A percentile compares a stretch with the other conserved stretches of the same genome.
Evolutionary conservation across 2,113 vertebrate species (phyloP).

Genomic region (Sialia sialis): DNA sequence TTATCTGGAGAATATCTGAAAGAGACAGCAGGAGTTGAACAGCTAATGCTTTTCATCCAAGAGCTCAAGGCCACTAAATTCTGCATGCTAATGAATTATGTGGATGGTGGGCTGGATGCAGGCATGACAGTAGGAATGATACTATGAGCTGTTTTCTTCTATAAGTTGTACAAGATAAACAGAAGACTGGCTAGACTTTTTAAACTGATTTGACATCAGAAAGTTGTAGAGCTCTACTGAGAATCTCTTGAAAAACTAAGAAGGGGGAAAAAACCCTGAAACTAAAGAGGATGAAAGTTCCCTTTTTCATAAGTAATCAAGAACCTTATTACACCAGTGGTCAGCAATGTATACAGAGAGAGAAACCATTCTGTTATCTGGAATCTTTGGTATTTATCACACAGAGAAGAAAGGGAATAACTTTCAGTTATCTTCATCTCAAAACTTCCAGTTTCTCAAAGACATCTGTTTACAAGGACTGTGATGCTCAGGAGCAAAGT

Average conservation of each 20-base stretch:
- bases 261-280: background rate
- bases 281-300: background rate
- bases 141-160: background rate
- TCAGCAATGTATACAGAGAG: background rate
- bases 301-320: background rate
- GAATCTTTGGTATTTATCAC: background rate
- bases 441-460: background rate
- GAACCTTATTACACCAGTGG: background rate
- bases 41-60: background rate
- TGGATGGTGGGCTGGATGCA: background rate
- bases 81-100: background rate
- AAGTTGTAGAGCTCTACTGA: background rate
- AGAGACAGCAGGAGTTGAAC: background rate
- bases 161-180: background rate
- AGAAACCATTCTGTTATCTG: background rate
- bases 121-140: background rate
- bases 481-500: background rate
- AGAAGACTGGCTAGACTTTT: background rate
- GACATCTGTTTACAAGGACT: background rate
- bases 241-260: background rate
- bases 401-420: background rate
- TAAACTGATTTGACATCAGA: background rate
- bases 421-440: slow-evolving; percentile 2
- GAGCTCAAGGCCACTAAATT: background rate
- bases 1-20: background rate